Conservation (phyloP, 1,140 invertebrate species). For the Calephelis nemesis region DNA sequence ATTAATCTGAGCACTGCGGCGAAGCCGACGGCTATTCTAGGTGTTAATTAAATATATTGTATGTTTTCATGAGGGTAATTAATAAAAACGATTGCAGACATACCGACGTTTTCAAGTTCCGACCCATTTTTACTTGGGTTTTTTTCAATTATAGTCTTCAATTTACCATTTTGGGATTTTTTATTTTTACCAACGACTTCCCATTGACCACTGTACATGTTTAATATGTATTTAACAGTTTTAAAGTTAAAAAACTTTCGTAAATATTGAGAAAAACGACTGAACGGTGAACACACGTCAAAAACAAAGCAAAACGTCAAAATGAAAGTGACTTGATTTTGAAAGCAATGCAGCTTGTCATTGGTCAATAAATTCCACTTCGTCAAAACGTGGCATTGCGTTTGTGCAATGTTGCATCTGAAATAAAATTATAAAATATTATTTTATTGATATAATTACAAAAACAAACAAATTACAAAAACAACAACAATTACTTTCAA, state of each 20-base stretch:
- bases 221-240: constrained; percentile 42
- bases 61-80: too few relatives aligned
- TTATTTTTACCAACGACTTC: constrained; percentile 88
- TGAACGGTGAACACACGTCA: constrained; percentile 64
- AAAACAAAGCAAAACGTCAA: constrained; percentile 66
- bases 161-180: constrained; percentile 82
- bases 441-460: too few relatives aligned
- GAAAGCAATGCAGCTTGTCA: constrained; percentile 40
- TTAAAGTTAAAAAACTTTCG: constrained; percentile 48
- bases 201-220: constrained; percentile 86
- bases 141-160: constrained; percentile 81
- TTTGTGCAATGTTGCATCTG: constrained; percentile 39
- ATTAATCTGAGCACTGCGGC: too few relatives aligned
- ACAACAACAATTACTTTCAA: too few relatives aligned
- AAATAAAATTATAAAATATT: too few relatives aligned
- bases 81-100: constrained; percentile 4
- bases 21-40: too few relatives aligned
- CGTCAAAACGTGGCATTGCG: constrained; percentile 70
- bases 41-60: too few relatives aligned
- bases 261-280: constrained; percentile 62
- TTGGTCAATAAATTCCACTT: constrained; percentile 68
- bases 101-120: constrained; percentile 68
- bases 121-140: constrained; percentile 64
- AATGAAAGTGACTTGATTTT: constrained; percentile 29
- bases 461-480: too few relatives aligned